Evolutionary conservation across 2,113 vertebrate genomes (phyloP).

Genomic region (Struthidea cinerea): DNA sequence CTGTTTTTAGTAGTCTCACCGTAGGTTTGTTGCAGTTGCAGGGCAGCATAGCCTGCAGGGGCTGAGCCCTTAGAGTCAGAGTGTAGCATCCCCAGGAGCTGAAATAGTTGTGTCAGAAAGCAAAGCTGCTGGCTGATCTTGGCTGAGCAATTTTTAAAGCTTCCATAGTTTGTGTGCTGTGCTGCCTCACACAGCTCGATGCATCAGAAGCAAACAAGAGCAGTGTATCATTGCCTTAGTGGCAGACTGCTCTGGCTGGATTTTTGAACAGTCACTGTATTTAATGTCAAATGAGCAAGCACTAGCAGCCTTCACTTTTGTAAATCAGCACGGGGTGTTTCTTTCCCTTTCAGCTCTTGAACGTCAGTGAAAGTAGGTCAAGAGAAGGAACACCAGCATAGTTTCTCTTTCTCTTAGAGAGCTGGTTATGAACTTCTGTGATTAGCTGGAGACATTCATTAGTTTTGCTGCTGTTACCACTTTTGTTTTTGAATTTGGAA

Average conservation of each 20-base stretch:
- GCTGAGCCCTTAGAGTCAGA: not conserved
- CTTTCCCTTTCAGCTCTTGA: not conserved
- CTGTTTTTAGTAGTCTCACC: not conserved
- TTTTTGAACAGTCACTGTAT: not conserved
- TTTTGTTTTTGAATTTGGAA: constrained; percentile 35
- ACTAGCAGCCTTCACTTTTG: not conserved
- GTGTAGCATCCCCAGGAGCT: not conserved
- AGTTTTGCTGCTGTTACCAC: constrained; percentile 7
- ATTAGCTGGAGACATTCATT: constrained; percentile 1
- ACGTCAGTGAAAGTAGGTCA: not conserved
- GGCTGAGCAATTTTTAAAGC: not conserved
- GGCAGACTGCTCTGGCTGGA: not conserved
- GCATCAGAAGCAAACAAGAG: not conserved
- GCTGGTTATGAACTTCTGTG: constrained; percentile 14
- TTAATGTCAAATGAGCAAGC: not conserved
- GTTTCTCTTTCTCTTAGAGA: constrained; percentile 1
- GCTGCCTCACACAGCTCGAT: not conserved
- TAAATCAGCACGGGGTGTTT: not conserved
- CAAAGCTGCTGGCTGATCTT: not conserved
- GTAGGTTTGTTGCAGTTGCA: not conserved
- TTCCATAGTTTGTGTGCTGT: not conserved
- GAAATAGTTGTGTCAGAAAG: not conserved
- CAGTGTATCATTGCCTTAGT: not conserved
- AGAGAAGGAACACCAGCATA: not conserved
- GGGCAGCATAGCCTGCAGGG: not conserved